Conservation (phyloP, 2,888 invertebrate species). For the Merodon equestris region DNA sequence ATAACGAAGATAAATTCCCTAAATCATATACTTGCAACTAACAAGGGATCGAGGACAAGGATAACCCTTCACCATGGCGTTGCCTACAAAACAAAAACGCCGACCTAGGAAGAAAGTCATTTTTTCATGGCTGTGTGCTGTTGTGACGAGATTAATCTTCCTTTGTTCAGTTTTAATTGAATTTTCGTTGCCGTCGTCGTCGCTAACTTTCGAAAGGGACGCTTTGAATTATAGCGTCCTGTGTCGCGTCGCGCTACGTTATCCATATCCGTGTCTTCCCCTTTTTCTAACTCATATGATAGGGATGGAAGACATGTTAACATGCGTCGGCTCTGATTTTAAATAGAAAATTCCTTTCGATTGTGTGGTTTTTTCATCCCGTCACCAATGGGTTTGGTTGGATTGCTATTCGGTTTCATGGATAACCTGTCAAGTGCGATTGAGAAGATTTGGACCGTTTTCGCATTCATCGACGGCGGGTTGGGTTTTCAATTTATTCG, state of each 20-base stretch:
- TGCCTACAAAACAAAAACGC: background rate
- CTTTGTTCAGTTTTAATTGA: conserved; percentile 1
- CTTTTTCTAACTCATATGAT: too few relatives aligned
- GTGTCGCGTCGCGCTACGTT: background rate
- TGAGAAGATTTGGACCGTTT: too few relatives aligned
- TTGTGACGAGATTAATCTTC: conserved; percentile 3
- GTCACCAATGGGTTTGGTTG: too few relatives aligned
- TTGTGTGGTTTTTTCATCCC: background rate
- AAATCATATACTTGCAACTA: background rate
- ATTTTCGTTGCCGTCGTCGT: background rate
- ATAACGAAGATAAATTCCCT: conserved; percentile 1
- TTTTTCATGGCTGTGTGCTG: background rate
- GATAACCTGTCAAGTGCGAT: conserved; percentile 9
- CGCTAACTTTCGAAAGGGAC: background rate
- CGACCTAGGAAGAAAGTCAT: too few relatives aligned
- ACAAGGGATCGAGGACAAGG: background rate
- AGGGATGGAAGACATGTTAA: background rate
- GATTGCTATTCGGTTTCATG: background rate
- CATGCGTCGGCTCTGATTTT: background rate
- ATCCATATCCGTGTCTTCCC: background rate
- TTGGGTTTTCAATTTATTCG: too few relatives aligned
- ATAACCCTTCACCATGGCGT: background rate
- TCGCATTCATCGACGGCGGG: too few relatives aligned
- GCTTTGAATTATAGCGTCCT: conserved; percentile 1
- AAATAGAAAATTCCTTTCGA: background rate